Base-by-base conservation (phyloP, 1,140 invertebrate genomes). In the Paralvinella palmiformis region DNA sequence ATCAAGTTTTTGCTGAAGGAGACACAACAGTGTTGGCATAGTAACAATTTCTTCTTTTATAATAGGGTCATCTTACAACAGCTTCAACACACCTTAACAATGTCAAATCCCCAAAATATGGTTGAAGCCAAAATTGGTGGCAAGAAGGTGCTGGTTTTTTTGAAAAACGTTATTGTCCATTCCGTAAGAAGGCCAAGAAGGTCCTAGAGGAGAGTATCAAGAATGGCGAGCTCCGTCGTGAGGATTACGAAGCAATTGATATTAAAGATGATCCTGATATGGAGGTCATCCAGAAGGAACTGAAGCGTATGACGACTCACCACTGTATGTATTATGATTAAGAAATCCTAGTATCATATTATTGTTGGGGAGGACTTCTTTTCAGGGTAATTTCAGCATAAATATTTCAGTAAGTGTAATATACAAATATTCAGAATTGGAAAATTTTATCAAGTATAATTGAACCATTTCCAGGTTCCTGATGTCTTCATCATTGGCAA, bases 401-500 rank as follows among this genome's bases (percentile, higher is more conserved):
- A n/a, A n/a, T n/a, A n/a, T n/a, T n/a, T n/a, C n/a, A n/a, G n/a
- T n/a, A n/a, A n/a, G n/a, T n/a, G n/a, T n/a, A n/a, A n/a, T n/a
- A n/a, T n/a, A n/a, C n/a, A n/a, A n/a, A n/a, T n/a, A n/a, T n/a
- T n/a, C n/a, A n/a, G n/a, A n/a, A n/a, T n/a, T n/a, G n/a, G n/a
- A n/a, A n/a, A n/a, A n/a, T n/a, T n/a, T n/a, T n/a, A n/a, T n/a
- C n/a, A 15, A 52, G 17, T 17, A 29, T 4, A 1, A 29, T 20
- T 27, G 31, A 27, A 27, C 10, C 15, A 10, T n/a, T n/a, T n/a
- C 1, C 65, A 73, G 87, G 90, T 96, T 13, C 93, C 93, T 0
- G 85, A 92, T 71, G 91, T 96, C 0, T 96, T 96, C 76, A 86
- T 96, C 4, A 88, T 93, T 72, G 91, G 90, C 29, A 86, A 88